These are phyloP conservation scores for Axis porcinus DNA, from an alignment of 2,113 vertebrate species.

Conservation along the genomic window DNA sequence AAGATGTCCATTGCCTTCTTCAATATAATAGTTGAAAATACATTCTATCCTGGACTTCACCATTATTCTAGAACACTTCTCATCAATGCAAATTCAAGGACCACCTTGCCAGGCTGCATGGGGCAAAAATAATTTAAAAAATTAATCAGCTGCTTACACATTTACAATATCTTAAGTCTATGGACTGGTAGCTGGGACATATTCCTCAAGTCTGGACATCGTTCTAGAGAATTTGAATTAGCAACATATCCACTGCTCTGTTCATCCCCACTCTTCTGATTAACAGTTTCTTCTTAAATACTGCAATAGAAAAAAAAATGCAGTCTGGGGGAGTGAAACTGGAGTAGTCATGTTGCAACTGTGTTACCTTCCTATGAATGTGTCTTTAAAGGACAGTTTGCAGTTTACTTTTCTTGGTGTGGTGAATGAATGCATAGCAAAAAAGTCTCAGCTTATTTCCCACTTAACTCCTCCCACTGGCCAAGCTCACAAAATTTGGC, in stretches of 20 bases:
- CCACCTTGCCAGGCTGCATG: not conserved
- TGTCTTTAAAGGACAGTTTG: not conserved
- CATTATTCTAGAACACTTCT: not conserved
- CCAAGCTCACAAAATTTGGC: not conserved
- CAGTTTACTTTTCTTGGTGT: not conserved
- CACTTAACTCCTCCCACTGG: too few relatives aligned
- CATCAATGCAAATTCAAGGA: not conserved
- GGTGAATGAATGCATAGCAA: not conserved
- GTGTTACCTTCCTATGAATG: not conserved
- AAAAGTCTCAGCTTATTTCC: not conserved
- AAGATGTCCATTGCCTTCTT: not conserved
- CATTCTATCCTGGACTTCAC: not conserved
- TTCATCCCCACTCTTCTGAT: not conserved
- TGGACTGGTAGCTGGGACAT: rapidly evolving
- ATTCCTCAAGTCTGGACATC: not conserved
- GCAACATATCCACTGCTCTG: not conserved
- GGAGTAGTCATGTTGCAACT: not conserved
- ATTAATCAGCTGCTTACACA: not conserved
- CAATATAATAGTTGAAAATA: not conserved
- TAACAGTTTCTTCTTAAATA: not conserved
- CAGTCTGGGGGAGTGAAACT: not conserved
- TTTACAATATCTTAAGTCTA: not conserved
- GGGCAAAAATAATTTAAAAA: not conserved
- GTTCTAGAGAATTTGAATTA: not conserved
- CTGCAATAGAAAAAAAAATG: not conserved